A percentile compares a stretch with the other conserved stretches of the same genome.
These are phyloP conservation scores for Drosophila malerkotliana DNA, from an alignment of 1,140 invertebrate genomes.

Conservation along the genomic window DNA sequence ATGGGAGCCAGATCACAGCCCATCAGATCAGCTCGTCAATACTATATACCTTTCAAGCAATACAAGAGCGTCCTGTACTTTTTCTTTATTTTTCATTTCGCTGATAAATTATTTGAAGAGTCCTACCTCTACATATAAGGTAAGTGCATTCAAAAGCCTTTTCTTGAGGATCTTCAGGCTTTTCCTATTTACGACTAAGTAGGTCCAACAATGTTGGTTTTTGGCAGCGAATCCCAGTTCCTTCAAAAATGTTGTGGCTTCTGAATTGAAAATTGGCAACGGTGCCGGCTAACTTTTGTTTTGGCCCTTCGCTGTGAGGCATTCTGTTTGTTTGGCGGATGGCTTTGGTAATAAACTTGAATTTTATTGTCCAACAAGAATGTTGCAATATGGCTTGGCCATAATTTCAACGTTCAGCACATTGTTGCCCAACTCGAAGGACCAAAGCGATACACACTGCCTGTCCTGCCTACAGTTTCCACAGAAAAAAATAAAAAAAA, in stretches of 20 bases:
- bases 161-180: no score
- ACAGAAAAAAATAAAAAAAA: conserved; percentile 10
- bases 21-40: no score
- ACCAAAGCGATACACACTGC: neutral
- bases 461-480: conserved; percentile 30
- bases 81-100: no score
- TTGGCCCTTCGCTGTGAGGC: conserved; percentile 24
- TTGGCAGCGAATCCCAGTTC: conserved; percentile 1
- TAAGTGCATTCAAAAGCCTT: no score
- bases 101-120: no score
- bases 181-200: no score
- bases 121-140: no score
- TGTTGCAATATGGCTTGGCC: conserved; percentile 80
- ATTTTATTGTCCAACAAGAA: conserved; percentile 80
- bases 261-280: conserved; percentile 45
- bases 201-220: no score
- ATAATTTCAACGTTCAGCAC: conserved; percentile 71
- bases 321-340: conserved; percentile 32
- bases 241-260: conserved; percentile 8
- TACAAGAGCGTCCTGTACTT: no score
- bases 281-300: conserved; percentile 32
- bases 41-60: no score
- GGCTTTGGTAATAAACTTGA: conserved; percentile 71
- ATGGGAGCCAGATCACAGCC: no score
- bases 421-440: conserved; percentile 57